phyloP scores from a whole-genome alignment of 2,888 invertebrate genomes.

The Gymnosoma rotundatum region DNA sequence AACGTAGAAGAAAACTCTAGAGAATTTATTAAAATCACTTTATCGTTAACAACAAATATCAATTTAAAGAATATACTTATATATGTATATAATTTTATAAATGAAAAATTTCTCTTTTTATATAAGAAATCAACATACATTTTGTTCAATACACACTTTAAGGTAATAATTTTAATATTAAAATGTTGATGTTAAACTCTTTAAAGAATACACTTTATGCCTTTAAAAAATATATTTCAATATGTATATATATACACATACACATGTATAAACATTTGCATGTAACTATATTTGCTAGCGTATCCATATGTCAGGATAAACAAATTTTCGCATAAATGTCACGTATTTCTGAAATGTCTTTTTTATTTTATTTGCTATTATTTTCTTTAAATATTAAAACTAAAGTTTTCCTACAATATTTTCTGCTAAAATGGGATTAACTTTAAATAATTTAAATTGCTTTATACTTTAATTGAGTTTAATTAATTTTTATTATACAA shows the following conservation, averaged over 20 bases:
- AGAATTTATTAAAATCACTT: slow-evolving; percentile 66
- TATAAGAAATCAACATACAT: background rate
- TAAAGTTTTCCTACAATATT: slow-evolving; percentile 24
- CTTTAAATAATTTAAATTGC: slow-evolving; percentile 48
- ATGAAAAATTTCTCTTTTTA: no score
- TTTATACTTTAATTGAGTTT: slow-evolving; percentile 2
- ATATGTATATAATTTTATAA: no score
- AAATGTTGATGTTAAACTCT: slow-evolving; percentile 3
- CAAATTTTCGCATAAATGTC: slow-evolving; percentile 81
- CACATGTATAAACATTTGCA: background rate
- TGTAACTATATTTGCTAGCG: slow-evolving; percentile 14
- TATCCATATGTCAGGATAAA: slow-evolving; percentile 67
- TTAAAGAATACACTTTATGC: slow-evolving; percentile 16
- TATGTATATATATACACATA: slow-evolving; percentile 15
- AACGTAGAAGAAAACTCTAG: slow-evolving; percentile 41
- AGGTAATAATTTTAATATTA: slow-evolving; percentile 30
- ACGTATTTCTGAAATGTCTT: slow-evolving; percentile 77
- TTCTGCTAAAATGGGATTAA: slow-evolving; percentile 50
- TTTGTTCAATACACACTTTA: background rate
- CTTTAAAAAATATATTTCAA: slow-evolving; percentile 41
- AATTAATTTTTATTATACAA: slow-evolving; percentile 14
- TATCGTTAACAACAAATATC: no score
- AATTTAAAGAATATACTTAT: slow-evolving; percentile 41
- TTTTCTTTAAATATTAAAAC: background rate
- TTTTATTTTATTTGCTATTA: slow-evolving; percentile 65